phyloP scores from a whole-genome alignment of 2,113 vertebrate species.

The Lagopus muta region DNA sequence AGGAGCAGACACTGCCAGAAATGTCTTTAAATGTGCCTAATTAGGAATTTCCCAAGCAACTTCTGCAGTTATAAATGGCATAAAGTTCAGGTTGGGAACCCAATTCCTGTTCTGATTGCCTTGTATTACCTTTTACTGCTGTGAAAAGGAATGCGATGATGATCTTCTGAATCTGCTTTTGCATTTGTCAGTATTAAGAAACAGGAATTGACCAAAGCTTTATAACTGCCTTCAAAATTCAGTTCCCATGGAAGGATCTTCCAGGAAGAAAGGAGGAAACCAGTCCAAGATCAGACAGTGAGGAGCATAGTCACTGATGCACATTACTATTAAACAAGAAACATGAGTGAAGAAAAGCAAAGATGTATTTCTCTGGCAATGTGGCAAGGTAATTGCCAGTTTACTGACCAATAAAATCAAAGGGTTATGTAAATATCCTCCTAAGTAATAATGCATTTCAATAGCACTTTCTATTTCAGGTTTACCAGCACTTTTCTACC shows the following conservation, averaged over 20 bases:
- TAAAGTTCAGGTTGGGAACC: background rate
- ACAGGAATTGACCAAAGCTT: background rate
- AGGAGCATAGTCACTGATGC: background rate
- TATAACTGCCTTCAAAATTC: background rate
- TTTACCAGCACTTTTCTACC: background rate
- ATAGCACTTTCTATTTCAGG: background rate
- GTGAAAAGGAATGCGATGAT: background rate
- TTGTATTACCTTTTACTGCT: background rate
- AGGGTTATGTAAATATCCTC: background rate
- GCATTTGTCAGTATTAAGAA: background rate
- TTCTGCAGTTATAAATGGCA: background rate
- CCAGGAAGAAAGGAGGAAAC: background rate
- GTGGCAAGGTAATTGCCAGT: background rate
- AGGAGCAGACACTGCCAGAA: slow-evolving; percentile 1
- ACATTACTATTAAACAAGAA: background rate
- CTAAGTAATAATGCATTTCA: background rate
- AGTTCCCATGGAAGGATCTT: background rate
- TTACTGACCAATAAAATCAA: background rate
- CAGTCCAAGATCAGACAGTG: background rate
- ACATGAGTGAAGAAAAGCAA: background rate
- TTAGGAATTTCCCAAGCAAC: slow-evolving; percentile 44
- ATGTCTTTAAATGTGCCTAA: slow-evolving; percentile 62
- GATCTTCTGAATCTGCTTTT: background rate
- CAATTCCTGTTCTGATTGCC: background rate
- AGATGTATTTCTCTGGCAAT: background rate